Percentiles rank a stretch among this genome's conserved stretches.
Evolutionary conservation across 1,140 invertebrate genomes (phyloP).

Genomic region (Drosophila orosa): DNA sequence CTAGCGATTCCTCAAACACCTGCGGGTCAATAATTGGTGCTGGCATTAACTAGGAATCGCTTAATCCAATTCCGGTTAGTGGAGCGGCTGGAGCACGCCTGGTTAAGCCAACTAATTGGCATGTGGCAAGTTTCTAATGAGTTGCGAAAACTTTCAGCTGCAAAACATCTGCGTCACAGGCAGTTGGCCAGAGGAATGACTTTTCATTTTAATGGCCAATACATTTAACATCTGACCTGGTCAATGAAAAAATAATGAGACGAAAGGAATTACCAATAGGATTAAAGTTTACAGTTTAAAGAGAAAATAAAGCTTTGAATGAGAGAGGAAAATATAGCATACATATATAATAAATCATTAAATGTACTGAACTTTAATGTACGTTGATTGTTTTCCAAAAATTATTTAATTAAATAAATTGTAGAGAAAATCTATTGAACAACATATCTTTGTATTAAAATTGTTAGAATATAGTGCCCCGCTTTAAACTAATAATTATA

Average conservation of each 20-base stretch:
- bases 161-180: conserved; percentile 45
- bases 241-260: conserved; percentile 7
- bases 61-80: conserved; percentile 17
- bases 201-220: conserved; percentile 46
- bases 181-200: conserved; percentile 36
- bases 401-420: not conserved
- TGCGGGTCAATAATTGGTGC: conserved; percentile 53
- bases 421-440: not conserved
- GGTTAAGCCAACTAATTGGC: conserved; percentile 65
- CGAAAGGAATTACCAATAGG: not conserved
- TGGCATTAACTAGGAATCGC: conserved; percentile 29
- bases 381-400: not conserved
- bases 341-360: not conserved
- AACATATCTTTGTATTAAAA: not conserved
- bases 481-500: not conserved
- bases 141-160: conserved; percentile 59
- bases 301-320: not conserved
- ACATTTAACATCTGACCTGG: conserved; percentile 7
- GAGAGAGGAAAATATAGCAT: not conserved
- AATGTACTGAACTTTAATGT: not conserved
- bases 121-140: conserved; percentile 71
- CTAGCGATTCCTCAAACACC: conserved; percentile 33
- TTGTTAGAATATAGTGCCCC: no score
- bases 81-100: conserved; percentile 22
- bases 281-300: conserved; percentile 1